These are phyloP conservation scores for Mimachlamys varia DNA, from an alignment of 2,888 invertebrate genomes.

Conservation along the genomic window DNA sequence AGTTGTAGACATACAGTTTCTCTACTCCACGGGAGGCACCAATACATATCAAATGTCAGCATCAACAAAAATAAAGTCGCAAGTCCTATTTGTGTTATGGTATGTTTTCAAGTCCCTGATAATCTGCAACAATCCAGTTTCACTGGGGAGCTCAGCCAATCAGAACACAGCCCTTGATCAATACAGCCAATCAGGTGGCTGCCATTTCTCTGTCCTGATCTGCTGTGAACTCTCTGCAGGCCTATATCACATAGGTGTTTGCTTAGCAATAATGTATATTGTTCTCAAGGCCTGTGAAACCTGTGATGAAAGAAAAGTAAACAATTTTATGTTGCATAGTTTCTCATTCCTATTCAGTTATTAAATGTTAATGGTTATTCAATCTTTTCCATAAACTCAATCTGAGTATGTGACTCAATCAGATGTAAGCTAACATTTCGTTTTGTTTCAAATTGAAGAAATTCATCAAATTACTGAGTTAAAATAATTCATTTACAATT, in stretches of 20 bases:
- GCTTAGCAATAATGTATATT: background rate
- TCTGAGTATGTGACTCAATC: too few relatives aligned
- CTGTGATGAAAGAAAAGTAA: background rate
- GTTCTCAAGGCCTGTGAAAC: constrained; percentile 34
- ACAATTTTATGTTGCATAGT: background rate
- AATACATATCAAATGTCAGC: background rate
- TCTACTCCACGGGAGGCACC: background rate
- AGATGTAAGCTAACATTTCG: too few relatives aligned
- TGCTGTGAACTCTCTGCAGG: constrained; percentile 21
- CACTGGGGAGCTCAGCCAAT: constrained; percentile 31
- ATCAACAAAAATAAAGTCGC: constrained; percentile 17
- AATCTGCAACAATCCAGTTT: constrained; percentile 34
- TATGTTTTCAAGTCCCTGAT: constrained; percentile 35
- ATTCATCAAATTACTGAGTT: too few relatives aligned
- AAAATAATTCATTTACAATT: too few relatives aligned
- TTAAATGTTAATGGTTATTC: too few relatives aligned
- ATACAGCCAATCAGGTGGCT: constrained; percentile 21
- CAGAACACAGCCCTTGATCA: constrained; percentile 14
- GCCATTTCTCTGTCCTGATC: background rate
- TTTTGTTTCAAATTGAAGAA: too few relatives aligned
- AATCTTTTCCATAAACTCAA: too few relatives aligned
- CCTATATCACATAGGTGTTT: constrained; percentile 23
- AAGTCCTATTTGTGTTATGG: constrained; percentile 23
- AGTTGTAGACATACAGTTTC: background rate
- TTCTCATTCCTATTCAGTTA: too few relatives aligned